Evolutionary conservation across 2,888 invertebrate genomes (phyloP).

Genomic region (Conistra vaccinii): DNA sequence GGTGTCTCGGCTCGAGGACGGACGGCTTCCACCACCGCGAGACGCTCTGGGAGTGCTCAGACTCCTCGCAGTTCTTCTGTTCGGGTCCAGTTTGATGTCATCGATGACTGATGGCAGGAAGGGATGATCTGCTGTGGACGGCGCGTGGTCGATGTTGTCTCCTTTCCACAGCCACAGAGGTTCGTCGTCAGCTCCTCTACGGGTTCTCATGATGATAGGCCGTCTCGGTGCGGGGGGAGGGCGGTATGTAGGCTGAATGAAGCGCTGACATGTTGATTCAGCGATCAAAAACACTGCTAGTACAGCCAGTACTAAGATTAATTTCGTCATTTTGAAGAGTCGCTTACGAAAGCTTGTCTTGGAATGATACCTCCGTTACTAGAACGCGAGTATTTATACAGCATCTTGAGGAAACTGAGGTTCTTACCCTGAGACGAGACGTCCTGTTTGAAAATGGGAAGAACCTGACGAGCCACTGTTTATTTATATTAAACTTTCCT

Average conservation of each 20-base stretch:
- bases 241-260: constrained; percentile 40
- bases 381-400: constrained; percentile 46
- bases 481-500: constrained; percentile 33
- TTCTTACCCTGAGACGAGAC: constrained; percentile 35
- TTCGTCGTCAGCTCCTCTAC: constrained; percentile 36
- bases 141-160: constrained; percentile 35
- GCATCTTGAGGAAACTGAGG: constrained; percentile 48
- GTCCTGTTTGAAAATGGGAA: constrained; percentile 37
- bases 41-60: constrained; percentile 32
- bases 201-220: constrained; percentile 13
- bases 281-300: constrained; percentile 46
- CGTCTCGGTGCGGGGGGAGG: constrained; percentile 26
- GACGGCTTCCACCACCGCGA: constrained; percentile 22
- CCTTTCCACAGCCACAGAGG: constrained; percentile 33
- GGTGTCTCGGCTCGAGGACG: constrained; percentile 40
- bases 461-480: constrained; percentile 38
- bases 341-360: constrained; percentile 1
- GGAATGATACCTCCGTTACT: constrained; percentile 31
- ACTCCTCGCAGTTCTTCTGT: constrained; percentile 44
- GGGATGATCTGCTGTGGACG: constrained; percentile 47
- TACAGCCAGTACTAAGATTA: constrained; percentile 45
- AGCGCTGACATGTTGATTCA: constrained; percentile 45
- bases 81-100: constrained; percentile 45
- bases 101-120: constrained; percentile 46
- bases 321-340: constrained; percentile 44